phyloP scores from a whole-genome alignment of 2,113 vertebrate species.

The Pleuronectes platessa region DNA sequence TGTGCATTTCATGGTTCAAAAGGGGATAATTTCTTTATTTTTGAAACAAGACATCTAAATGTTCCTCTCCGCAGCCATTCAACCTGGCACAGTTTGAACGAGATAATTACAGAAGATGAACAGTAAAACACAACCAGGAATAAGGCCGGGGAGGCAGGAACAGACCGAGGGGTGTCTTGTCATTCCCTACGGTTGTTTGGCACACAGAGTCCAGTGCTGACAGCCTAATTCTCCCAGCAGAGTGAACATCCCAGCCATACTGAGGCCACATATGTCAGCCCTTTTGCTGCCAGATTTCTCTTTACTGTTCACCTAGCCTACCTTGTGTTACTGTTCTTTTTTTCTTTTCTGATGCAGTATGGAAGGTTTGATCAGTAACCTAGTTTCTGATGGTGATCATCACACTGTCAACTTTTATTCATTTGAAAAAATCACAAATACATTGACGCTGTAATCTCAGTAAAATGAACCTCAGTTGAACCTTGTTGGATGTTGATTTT shows the following conservation, averaged over 20 bases:
- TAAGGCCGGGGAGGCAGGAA: constrained; percentile 4
- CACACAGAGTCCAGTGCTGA: constrained; percentile 59
- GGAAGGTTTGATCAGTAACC: not conserved
- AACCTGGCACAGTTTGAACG: not conserved
- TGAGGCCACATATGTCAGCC: constrained; percentile 70
- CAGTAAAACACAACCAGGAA: constrained; percentile 28
- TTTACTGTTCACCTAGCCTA: constrained; percentile 27
- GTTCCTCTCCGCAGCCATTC: constrained; percentile 3
- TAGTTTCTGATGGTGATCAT: not conserved
- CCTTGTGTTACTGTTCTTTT: constrained; percentile 14
- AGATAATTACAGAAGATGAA: constrained; percentile 49
- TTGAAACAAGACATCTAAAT: constrained; percentile 40
- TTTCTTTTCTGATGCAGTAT: not conserved
- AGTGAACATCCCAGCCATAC: constrained; percentile 60
- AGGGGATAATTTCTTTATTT: constrained; percentile 7
- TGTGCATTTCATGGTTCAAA: constrained; percentile 10
- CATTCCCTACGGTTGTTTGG: constrained; percentile 62
- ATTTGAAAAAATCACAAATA: not conserved
- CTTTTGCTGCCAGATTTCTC: constrained; percentile 63
- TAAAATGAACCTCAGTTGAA: no score
- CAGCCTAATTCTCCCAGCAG: constrained; percentile 71
- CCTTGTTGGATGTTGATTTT: no score
- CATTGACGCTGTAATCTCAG: not conserved
- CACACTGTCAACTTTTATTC: not conserved
- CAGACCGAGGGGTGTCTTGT: constrained; percentile 24